Evolutionary conservation across 1,140 invertebrate genomes (phyloP).

Genomic region (Contarinia nasturtii): DNA sequence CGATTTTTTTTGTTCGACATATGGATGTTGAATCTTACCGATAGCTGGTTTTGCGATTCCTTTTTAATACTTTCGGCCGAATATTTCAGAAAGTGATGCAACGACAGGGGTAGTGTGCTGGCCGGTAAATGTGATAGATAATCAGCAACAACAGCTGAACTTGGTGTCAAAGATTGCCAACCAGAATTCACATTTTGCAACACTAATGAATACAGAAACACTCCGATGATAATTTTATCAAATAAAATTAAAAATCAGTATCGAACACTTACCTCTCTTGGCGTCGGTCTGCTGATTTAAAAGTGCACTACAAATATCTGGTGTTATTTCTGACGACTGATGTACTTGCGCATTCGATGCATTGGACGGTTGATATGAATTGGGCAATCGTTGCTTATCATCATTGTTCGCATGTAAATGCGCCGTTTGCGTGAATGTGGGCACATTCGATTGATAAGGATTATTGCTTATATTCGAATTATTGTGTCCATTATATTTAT

Average conservation of each 20-base stretch:
- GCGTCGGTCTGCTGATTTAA: constrained; percentile 20
- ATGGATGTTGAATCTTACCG: not conserved
- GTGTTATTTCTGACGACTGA: constrained; percentile 19
- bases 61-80: constrained; percentile 59
- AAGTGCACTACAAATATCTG: constrained; percentile 23
- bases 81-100: constrained; percentile 70
- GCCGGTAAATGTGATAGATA: constrained; percentile 56
- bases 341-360: constrained; percentile 13
- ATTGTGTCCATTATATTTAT: constrained; percentile 1
- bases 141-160: constrained; percentile 54
- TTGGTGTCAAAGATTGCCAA: constrained; percentile 59
- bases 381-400: constrained; percentile 5
- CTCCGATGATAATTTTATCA: not conserved
- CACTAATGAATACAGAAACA: constrained; percentile 8
- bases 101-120: constrained; percentile 50
- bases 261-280: constrained; percentile 6
- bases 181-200: constrained; percentile 20
- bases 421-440: constrained; percentile 6
- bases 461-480: constrained; percentile 8
- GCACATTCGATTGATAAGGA: constrained; percentile 15
- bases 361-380: constrained; percentile 8
- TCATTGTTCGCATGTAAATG: constrained; percentile 5
- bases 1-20: not conserved
- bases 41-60: constrained; percentile 29
- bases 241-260: no score